Percentiles rank a stretch among this genome's conserved stretches.
Conservation (phyloP, 2,797 vertebrate species). For the Leucoraja ocellata region DNA sequence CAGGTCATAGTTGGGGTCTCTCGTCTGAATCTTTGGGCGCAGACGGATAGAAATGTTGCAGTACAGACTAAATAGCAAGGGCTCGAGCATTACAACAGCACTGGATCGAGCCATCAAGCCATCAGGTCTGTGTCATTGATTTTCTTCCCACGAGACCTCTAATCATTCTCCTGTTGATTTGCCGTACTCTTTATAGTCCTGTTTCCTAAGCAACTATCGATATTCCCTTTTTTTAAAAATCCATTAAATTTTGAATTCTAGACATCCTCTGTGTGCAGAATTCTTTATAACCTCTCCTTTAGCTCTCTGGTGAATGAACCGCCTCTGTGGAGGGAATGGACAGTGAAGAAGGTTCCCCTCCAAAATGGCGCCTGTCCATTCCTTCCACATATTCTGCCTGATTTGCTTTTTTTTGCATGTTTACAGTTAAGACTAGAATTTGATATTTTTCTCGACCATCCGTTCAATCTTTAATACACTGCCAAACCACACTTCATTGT, state of each 20-base stretch:
- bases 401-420: no score
- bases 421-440: not conserved
- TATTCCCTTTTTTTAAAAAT: not conserved
- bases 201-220: not conserved
- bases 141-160: not conserved
- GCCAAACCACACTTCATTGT: not conserved
- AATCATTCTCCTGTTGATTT: not conserved
- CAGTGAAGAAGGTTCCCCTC: no score
- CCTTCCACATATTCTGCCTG: no score
- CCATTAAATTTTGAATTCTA: not conserved
- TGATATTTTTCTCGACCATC: not conserved
- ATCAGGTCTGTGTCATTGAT: not conserved
- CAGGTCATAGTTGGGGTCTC: not conserved
- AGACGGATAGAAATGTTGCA: not conserved
- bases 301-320: not conserved
- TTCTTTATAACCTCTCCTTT: not conserved
- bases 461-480: not conserved
- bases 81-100: not conserved
- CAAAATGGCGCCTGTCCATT: no score
- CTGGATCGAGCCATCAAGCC: not conserved
- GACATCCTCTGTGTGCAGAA: not conserved
- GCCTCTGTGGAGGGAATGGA: no score
- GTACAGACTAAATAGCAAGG: not conserved
- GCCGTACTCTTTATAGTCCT: not conserved
- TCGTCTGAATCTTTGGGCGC: not conserved